phyloP scores from a whole-genome alignment of 2,113 vertebrate species.

The Bubo bubo region DNA sequence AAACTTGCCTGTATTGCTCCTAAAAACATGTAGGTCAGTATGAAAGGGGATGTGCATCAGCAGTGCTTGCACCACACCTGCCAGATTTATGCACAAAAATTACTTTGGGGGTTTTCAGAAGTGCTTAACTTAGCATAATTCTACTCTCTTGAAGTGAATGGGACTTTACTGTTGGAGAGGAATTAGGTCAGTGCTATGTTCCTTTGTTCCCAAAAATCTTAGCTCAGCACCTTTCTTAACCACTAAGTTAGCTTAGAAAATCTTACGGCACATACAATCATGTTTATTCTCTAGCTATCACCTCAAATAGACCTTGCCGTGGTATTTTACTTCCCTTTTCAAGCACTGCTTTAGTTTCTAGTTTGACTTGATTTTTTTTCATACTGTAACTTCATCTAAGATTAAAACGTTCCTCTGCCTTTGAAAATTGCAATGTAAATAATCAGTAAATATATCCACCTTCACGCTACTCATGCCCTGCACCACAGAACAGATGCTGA shows the following conservation, averaged over 20 bases:
- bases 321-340: conserved; percentile 14
- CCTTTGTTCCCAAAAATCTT: conserved; percentile 21
- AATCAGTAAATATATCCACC: conserved; percentile 44
- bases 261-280: not conserved
- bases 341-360: conserved; percentile 13
- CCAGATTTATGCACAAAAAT: not conserved
- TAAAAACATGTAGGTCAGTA: not conserved
- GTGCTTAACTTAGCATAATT: conserved; percentile 13
- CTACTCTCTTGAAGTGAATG: not conserved
- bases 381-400: conserved; percentile 39
- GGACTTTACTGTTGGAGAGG: not conserved
- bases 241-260: conserved; percentile 3
- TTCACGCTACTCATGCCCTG: not conserved
- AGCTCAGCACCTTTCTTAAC: conserved; percentile 54
- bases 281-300: conserved; percentile 28
- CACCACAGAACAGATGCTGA: conserved; percentile 31
- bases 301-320: not conserved
- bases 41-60: not conserved
- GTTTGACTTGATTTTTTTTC: not conserved
- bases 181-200: conserved; percentile 17
- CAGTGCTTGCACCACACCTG: not conserved
- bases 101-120: not conserved
- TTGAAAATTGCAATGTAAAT: conserved; percentile 49
- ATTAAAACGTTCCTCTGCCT: conserved; percentile 52
- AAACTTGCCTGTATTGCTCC: not conserved